Percentiles rank a stretch among this genome's conserved stretches.
Conservation (phyloP, 2,113 vertebrate genomes). For the Labeo rohita region DNA sequence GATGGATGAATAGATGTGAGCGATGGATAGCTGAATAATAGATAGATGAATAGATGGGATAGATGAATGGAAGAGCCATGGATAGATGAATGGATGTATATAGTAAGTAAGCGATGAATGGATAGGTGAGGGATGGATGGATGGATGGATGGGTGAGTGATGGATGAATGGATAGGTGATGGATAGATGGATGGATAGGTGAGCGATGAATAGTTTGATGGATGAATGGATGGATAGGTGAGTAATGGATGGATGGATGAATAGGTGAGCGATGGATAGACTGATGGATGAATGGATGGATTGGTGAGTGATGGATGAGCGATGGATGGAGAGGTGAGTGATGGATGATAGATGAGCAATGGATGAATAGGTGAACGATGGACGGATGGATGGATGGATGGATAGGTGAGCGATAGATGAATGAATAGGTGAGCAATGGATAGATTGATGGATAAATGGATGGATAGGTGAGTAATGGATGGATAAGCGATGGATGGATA, state of each 20-base stretch:
- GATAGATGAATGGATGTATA: too few species aligned
- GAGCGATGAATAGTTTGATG: accelerated
- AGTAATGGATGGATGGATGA: too few species aligned
- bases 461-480: background rate
- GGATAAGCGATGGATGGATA: background rate
- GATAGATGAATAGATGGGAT: too few species aligned
- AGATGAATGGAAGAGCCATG: background rate
- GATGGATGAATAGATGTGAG: background rate
- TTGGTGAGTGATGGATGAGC: background rate
- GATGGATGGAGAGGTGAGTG: background rate
- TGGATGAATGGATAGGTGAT: background rate
- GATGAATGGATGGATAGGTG: too few species aligned
- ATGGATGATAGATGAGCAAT: too few species aligned
- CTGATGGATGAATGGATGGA: background rate
- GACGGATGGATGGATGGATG: background rate
- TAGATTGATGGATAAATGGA: background rate
- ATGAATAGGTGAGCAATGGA: too few species aligned
- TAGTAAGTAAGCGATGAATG: too few species aligned
- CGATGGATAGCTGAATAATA: too few species aligned
- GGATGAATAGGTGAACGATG: accelerated
- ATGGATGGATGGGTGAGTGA: background rate
- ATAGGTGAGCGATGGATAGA: background rate
- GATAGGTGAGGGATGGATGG: background rate
- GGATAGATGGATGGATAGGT: background rate
- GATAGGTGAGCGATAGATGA: accelerated